A percentile compares a stretch with the other conserved stretches of the same genome.
phyloP scores from a whole-genome alignment of 2,888 invertebrate genomes.

The Hyposoter didymator region DNA sequence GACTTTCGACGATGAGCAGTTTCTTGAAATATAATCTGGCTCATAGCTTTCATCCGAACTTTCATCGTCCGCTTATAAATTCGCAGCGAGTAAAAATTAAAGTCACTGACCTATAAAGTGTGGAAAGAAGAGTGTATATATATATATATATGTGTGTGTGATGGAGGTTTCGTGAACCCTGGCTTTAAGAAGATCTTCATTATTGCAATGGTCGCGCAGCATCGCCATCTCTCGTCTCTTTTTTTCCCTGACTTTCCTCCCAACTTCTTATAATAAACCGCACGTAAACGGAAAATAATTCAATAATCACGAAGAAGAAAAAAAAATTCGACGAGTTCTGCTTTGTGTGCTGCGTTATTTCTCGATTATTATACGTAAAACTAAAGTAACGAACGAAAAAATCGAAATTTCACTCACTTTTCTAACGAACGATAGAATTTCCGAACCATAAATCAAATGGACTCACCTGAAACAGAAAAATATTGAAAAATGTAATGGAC shows the following conservation, averaged over 20 bases:
- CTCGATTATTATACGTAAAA: background rate
- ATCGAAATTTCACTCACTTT: background rate
- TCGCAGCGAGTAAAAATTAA: conserved; percentile 53
- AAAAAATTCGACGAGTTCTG: background rate
- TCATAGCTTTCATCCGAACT: conserved; percentile 24
- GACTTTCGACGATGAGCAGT: conserved; percentile 15
- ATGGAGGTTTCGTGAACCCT: background rate
- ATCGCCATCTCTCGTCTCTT: background rate
- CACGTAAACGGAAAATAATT: conserved; percentile 1
- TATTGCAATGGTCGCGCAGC: conserved; percentile 13
- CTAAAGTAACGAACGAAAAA: background rate
- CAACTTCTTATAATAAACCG: background rate
- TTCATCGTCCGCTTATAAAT: conserved; percentile 48
- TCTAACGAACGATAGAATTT: background rate
- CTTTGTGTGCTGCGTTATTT: background rate
- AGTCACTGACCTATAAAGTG: conserved; percentile 59
- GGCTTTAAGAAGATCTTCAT: conserved; percentile 8
- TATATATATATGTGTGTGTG: background rate
- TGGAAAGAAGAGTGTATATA: background rate
- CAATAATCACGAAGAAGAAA: background rate
- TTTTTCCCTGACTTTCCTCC: conserved; percentile 5
- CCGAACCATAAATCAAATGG: background rate
- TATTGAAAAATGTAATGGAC: background rate
- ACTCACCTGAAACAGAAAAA: conserved; percentile 34
- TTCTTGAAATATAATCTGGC: conserved; percentile 13